Percentiles rank a stretch among this genome's conserved stretches.
phyloP scores from a whole-genome alignment of 2,888 invertebrate genomes.

The Lutraria lutraria region DNA sequence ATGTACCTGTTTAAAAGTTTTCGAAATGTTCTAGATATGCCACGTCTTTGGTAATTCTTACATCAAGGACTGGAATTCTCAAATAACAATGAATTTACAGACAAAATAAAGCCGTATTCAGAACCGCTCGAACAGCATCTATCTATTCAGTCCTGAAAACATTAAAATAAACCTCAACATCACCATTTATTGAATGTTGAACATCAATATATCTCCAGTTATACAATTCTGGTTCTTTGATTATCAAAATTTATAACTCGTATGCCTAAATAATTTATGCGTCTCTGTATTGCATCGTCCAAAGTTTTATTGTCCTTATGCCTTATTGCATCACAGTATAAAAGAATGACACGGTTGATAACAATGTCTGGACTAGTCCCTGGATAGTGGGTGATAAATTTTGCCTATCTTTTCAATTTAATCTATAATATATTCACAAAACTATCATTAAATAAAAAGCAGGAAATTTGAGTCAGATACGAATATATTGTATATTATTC shows the following conservation, averaged over 20 bases:
- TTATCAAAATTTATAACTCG: neutral
- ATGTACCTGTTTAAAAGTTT: too few relatives aligned
- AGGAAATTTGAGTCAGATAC: slow-evolving; percentile 51
- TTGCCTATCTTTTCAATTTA: slow-evolving; percentile 36
- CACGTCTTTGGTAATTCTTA: too few relatives aligned
- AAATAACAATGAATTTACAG: too few relatives aligned
- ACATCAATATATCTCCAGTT: neutral
- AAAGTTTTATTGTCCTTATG: neutral
- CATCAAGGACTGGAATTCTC: too few relatives aligned
- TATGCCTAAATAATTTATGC: neutral
- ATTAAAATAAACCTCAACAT: too few relatives aligned
- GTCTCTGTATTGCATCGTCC: neutral
- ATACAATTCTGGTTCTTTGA: neutral
- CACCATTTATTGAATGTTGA: too few relatives aligned
- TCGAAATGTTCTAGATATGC: too few relatives aligned
- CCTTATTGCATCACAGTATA: neutral
- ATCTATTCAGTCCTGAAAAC: too few relatives aligned
- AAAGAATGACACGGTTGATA: neutral
- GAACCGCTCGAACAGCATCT: too few relatives aligned
- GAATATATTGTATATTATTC: slow-evolving; percentile 37
- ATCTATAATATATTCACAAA: slow-evolving; percentile 49
- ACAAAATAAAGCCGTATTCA: too few relatives aligned
- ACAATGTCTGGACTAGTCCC: neutral
- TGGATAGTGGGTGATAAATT: slow-evolving; percentile 27
- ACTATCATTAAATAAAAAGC: slow-evolving; percentile 38